phyloP scores from a whole-genome alignment of 2,113 vertebrate species.

The Cariama cristata region DNA sequence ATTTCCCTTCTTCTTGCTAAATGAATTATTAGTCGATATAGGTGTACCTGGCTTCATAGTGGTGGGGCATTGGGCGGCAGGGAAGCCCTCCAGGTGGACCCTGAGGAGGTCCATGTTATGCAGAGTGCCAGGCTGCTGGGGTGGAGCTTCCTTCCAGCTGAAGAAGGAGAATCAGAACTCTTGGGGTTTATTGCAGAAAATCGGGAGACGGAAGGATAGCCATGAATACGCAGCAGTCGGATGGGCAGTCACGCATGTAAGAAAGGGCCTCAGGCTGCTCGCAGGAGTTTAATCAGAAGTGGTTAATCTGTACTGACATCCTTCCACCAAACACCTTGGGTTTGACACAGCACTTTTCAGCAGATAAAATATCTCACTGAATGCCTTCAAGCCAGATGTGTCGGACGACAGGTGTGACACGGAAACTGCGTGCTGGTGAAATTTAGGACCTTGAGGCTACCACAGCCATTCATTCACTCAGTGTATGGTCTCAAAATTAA shows the following conservation, averaged over 20 bases:
- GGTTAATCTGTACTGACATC: not conserved
- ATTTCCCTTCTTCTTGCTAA: not conserved
- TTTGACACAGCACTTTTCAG: not conserved
- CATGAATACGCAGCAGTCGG: not conserved
- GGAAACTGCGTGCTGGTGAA: not conserved
- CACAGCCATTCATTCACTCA: not conserved
- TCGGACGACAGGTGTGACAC: not conserved
- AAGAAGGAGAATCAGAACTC: not conserved
- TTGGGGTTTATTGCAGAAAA: not conserved
- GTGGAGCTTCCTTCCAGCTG: not conserved
- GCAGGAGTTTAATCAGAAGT: not conserved
- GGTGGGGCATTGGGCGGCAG: fast-evolving
- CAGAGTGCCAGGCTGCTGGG: not conserved
- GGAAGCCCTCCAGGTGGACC: not conserved
- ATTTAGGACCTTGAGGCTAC: not conserved
- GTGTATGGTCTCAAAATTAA: not conserved
- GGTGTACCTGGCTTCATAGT: not conserved
- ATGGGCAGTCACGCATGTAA: not conserved
- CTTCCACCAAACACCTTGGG: constrained; percentile 13
- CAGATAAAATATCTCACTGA: not conserved
- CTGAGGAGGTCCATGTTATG: not conserved
- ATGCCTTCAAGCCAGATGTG: not conserved
- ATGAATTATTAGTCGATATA: not conserved
- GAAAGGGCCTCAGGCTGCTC: not conserved
- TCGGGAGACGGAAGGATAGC: not conserved